Conservation (phyloP, 2,888 invertebrate genomes). For the Resseliella maxima region DNA sequence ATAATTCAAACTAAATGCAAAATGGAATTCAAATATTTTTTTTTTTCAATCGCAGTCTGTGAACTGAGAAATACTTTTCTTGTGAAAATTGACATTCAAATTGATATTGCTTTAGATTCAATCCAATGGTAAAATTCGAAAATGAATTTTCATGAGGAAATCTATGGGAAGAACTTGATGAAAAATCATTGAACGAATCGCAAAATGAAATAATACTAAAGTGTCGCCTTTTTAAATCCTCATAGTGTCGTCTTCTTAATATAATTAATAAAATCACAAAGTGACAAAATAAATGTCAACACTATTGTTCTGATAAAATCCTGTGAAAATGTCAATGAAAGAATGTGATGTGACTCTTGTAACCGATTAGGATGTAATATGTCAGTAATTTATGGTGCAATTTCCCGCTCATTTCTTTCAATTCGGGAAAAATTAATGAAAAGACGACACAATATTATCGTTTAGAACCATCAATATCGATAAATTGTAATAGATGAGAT, state of each 20-base stretch:
- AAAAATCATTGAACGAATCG: too few species aligned
- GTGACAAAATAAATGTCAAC: slow-evolving; percentile 46
- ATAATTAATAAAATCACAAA: neutral
- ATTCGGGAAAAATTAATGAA: slow-evolving; percentile 29
- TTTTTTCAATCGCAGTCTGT: neutral
- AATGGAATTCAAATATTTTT: too few species aligned
- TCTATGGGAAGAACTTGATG: too few species aligned
- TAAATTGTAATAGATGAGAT: neutral
- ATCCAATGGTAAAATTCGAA: neutral
- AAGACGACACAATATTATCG: slow-evolving; percentile 24
- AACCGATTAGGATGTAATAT: slow-evolving; percentile 38
- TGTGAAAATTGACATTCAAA: too few species aligned
- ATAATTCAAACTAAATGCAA: neutral
- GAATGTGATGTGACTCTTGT: neutral
- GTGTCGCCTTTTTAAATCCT: neutral
- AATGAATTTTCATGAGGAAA: neutral
- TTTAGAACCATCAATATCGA: neutral
- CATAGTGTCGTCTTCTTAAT: too few species aligned
- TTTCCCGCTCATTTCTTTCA: neutral
- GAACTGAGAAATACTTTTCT: neutral
- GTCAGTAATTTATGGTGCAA: slow-evolving; percentile 46
- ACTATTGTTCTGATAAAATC: neutral
- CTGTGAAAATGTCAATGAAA: neutral
- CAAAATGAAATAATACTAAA: neutral
- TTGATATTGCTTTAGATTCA: too few species aligned